Base-by-base conservation (phyloP, 2,113 vertebrate genomes). In the Vanacampus margaritifer region DNA sequence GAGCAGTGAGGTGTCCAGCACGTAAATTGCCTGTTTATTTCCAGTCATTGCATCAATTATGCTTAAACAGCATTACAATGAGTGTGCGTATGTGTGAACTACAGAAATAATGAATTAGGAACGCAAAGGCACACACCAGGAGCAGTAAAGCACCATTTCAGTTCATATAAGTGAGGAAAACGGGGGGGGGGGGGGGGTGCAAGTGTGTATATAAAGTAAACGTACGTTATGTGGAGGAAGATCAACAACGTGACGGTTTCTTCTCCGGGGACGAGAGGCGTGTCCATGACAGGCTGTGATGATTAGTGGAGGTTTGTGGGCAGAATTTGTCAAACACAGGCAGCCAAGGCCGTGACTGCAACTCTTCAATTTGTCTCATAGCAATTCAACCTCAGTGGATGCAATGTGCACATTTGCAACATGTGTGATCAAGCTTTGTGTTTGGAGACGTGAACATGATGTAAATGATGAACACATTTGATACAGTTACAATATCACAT, bases 1-100 rank as follows among this genome's bases (percentile, higher is more conserved):
- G 74, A 80, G 73, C 89, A 91, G 77, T 89, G 90, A 91, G 84
- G 89, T 93, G 88, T 91, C 90, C 92, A 91, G 91, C 91, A 91
- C 90, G 88, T 91, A 92, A 92, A 93, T 92, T 91, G 90, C 89
- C 91, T 92, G 88, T 92, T 93, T 92, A 91, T 92, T 92, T 92
- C 90, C 89, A 91, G 91, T 89, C 90, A 86, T 87, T 86, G 90
- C 91, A 84, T 90, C 90, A 89, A 89, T 92, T 91, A 89, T 84
- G 86, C 74, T 58, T 69, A 87, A 81, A 73, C 75, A 79, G 80
- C 72, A 74, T 75, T 21, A 36, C 11, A 32, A 68, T 23, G 37
- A 45, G 68, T 23, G 36, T 39, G 68, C 45, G 67, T 69, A 73
- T 69, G 65, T 67, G 17, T 69, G 67, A 50, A 73, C 48, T 24